Base-by-base conservation (phyloP, 2,888 invertebrate species). In the Icerya purchasi region DNA sequence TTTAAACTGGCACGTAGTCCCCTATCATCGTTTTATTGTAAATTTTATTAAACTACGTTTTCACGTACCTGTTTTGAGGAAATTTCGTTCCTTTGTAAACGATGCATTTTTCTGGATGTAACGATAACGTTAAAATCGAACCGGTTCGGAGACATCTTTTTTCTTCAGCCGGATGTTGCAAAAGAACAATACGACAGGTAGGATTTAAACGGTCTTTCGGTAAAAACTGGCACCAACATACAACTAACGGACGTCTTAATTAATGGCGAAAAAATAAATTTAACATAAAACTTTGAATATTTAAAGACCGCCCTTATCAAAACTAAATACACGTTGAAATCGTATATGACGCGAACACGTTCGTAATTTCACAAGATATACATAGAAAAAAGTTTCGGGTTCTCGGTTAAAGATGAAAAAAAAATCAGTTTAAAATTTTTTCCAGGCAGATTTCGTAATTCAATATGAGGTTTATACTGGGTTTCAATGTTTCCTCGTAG, bases 141-240 rank as follows among this genome's bases (percentile, higher is more conserved):
- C 88, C 91, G 25, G 93, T 94, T 57, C 89, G 79, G 53, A 93
- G 75, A 67, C 87, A 86, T 66, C 93, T 77, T 69, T 87, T 86
- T 68, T 89, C 88, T 77, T 93, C 93, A 62, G 89, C 90, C 18
- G 93, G 93, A 74, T 93, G 93, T 71, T 93, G 93, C 5, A 93
- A 75, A 61, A 93, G 77, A 64, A 90, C 80, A 54, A 93, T 76
- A 66, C 77, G 79, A 61, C 86, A 86, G 58, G 75, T 74, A 18
- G 87, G 83, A 59, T 72, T 71, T 24, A 92, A 68, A 53, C 79
- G 82, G 58, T 79, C 76, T 58, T 78, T 73, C 5, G 92, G 91
- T 62, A 93, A 73, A 53, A 83, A 86, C 50, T 79, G 76, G 72
- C 92, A 93, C 88, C 91, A 93, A 70, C 93, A 93, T n/a, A 91